phyloP scores from a whole-genome alignment of 1,140 invertebrate species.

The Formica exsecta region DNA sequence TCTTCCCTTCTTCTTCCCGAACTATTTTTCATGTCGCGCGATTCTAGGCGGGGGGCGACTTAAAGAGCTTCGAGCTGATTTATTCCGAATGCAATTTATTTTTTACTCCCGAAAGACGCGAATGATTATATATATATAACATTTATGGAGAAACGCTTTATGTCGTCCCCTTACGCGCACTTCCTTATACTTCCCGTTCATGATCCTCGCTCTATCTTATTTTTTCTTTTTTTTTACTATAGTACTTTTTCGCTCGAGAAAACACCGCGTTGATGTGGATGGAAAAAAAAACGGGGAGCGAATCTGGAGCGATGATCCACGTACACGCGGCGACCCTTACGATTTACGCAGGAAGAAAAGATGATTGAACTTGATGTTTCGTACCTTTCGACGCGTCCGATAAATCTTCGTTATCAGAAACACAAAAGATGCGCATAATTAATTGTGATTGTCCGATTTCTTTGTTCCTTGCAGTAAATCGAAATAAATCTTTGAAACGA shows the following conservation, averaged over 20 bases:
- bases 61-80: slow-evolving; percentile 7
- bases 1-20: neutral
- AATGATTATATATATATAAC: neutral
- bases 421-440: slow-evolving; percentile 3
- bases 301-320: no score
- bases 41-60: neutral
- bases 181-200: neutral
- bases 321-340: slow-evolving; percentile 15
- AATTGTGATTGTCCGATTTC: slow-evolving; percentile 8
- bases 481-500: neutral
- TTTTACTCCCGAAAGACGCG: neutral
- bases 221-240: neutral
- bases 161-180: slow-evolving; percentile 20
- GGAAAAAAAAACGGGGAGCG: neutral
- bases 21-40: slow-evolving; percentile 46
- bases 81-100: slow-evolving; percentile 27
- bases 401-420: neutral
- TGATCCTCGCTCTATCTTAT: slow-evolving; percentile 17
- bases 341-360: slow-evolving; percentile 45
- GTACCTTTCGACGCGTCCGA: slow-evolving; percentile 35
- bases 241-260: neutral
- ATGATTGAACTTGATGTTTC: slow-evolving; percentile 42
- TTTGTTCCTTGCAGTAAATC: neutral
- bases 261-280: slow-evolving; percentile 39
- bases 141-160: neutral